Percentiles rank a stretch among this genome's conserved stretches.
Conservation (phyloP, 2,113 vertebrate species). For the Albula goreensis region DNA sequence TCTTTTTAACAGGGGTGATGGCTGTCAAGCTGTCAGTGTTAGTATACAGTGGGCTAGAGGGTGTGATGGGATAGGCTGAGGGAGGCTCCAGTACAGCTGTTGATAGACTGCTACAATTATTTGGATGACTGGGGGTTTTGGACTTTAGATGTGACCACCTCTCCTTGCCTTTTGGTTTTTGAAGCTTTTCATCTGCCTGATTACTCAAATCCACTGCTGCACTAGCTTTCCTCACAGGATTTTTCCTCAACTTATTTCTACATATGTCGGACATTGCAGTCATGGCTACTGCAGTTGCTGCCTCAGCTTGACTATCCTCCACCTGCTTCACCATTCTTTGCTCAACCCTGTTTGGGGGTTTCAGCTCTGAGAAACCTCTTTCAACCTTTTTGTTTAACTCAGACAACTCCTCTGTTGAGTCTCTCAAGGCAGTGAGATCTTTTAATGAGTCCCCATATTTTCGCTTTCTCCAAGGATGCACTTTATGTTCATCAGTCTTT, state of each 20-base stretch:
- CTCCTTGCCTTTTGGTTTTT: conserved; percentile 79
- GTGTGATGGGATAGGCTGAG: conserved; percentile 93
- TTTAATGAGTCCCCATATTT: conserved; percentile 84
- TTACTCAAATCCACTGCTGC: conserved; percentile 66
- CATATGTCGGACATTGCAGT: conserved; percentile 55
- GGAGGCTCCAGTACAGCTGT: conserved; percentile 84
- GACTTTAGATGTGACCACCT: conserved; percentile 89
- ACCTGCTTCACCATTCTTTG: not conserved
- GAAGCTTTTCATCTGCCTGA: conserved; percentile 61
- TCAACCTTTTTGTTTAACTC: conserved; percentile 73
- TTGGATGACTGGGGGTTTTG: conserved; percentile 74
- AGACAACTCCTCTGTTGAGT: conserved; percentile 72
- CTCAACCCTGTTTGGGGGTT: conserved; percentile 73
- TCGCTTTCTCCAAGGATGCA: conserved; percentile 72
- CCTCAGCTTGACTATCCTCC: conserved; percentile 37
- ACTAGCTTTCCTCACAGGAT: conserved; percentile 68
- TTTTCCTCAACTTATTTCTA: conserved; percentile 76
- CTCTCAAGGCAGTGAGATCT: conserved; percentile 68
- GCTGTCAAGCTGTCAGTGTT: conserved; percentile 98
- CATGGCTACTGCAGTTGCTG: conserved; percentile 51
- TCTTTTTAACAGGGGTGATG: conserved; percentile 93
- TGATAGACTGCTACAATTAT: conserved; percentile 59
- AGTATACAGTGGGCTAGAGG: conserved; percentile 93
- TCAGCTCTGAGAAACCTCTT: conserved; percentile 70
- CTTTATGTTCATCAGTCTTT: conserved; percentile 80